phyloP scores from a whole-genome alignment of 2,113 vertebrate species.

The Hippocampus guttulatus region DNA sequence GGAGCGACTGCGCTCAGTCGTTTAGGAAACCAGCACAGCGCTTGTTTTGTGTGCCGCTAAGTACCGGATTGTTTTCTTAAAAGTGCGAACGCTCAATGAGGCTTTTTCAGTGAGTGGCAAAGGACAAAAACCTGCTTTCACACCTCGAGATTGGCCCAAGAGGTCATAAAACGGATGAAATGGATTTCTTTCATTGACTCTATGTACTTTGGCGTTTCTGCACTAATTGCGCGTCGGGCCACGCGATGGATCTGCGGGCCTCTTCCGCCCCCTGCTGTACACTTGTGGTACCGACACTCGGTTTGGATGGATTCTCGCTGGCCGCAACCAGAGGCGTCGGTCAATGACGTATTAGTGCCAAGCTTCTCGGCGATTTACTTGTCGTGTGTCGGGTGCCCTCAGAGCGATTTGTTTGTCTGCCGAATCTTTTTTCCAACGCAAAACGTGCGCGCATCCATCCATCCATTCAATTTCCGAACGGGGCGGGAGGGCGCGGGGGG shows the following conservation, averaged over 20 bases:
- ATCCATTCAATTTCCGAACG: too few relatives aligned
- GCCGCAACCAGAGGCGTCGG: too few relatives aligned
- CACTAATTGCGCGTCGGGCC: not conserved
- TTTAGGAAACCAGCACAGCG: not conserved
- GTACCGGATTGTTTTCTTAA: not conserved
- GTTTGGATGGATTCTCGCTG: not conserved
- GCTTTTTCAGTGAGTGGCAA: not conserved
- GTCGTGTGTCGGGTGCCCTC: too few relatives aligned
- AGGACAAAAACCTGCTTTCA: not conserved
- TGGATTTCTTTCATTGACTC: not conserved
- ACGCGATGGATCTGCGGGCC: not conserved
- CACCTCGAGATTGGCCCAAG: not conserved
- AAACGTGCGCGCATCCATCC: too few relatives aligned
- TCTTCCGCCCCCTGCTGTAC: not conserved
- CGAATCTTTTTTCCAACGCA: too few relatives aligned
- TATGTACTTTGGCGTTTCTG: not conserved
- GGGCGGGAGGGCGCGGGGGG: too few relatives aligned
- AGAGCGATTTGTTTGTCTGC: too few relatives aligned
- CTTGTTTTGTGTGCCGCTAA: conserved; percentile 1
- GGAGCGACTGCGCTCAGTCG: not conserved
- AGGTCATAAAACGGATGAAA: not conserved
- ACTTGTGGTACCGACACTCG: not conserved
- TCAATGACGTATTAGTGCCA: too few relatives aligned
- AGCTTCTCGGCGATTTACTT: too few relatives aligned
- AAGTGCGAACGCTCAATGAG: not conserved